Percentiles rank a stretch among this genome's conserved stretches.
These are phyloP conservation scores for Sitophilus oryzae DNA, from an alignment of 1,140 invertebrate species.

Conservation along the genomic window DNA sequence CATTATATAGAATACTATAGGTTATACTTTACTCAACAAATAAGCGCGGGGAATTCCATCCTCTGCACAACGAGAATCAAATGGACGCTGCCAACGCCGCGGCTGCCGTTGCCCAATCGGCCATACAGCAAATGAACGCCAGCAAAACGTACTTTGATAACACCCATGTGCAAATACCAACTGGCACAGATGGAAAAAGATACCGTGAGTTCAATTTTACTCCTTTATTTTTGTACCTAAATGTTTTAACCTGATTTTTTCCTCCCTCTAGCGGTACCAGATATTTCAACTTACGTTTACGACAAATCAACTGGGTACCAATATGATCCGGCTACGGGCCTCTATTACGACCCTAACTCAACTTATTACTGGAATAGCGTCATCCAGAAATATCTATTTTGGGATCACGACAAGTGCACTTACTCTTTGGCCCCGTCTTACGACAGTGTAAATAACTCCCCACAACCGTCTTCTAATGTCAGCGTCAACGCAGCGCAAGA, in stretches of 20 bases:
- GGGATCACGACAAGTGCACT: conserved; percentile 77
- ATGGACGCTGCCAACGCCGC: conserved; percentile 72
- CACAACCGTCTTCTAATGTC: background rate
- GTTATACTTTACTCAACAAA: conserved; percentile 72
- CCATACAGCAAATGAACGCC: conserved; percentile 72
- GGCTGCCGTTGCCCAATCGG: conserved; percentile 83
- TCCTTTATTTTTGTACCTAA: background rate
- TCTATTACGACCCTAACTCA: conserved; percentile 94
- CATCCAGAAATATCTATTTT: conserved; percentile 89
- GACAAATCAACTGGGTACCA: conserved; percentile 95
- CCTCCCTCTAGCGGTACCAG: conserved; percentile 68
- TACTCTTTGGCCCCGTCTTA: conserved; percentile 66
- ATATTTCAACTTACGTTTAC: conserved; percentile 87
- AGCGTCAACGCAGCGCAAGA: conserved; percentile 23
- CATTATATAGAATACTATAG: conserved; percentile 74
- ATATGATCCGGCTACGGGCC: conserved; percentile 85
- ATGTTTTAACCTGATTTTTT: too few relatives aligned
- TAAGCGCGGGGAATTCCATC: conserved; percentile 54
- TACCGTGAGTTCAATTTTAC: conserved; percentile 50
- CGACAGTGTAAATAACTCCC: conserved; percentile 12
- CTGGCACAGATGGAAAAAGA: conserved; percentile 58
- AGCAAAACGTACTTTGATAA: conserved; percentile 42
- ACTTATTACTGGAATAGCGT: conserved; percentile 91
- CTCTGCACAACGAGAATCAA: conserved; percentile 54
- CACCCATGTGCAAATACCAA: conserved; percentile 43